Conservation (phyloP, 2,113 vertebrate species). For the Parus major region DNA sequence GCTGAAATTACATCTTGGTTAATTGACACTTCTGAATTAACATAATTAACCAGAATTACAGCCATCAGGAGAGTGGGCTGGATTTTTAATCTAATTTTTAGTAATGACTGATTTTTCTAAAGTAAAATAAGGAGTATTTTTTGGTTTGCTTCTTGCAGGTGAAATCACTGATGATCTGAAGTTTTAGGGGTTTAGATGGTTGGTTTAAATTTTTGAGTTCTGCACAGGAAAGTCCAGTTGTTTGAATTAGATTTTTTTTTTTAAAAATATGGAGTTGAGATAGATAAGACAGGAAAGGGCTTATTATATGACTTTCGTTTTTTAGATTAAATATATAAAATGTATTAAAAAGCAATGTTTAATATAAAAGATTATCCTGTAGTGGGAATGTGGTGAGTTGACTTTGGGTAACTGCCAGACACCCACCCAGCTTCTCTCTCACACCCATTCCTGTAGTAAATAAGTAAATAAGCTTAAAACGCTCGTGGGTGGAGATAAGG, state of each 20-base stretch:
- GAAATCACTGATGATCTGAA: neutral
- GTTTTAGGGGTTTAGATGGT: neutral
- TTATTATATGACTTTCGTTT: neutral
- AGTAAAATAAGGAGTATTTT: neutral
- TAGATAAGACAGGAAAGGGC: neutral
- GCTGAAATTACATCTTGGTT: neutral
- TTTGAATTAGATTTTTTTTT: neutral
- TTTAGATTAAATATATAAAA: neutral
- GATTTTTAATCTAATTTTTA: neutral
- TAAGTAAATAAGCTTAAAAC: neutral
- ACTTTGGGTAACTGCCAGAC: neutral
- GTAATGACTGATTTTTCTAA: neutral
- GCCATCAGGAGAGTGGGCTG: neutral
- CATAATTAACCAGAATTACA: neutral
- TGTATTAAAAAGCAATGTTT: neutral
- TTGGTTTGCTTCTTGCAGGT: neutral
- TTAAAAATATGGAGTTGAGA: neutral
- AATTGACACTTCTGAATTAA: neutral
- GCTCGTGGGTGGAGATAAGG: rapidly evolving
- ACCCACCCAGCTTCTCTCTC: neutral
- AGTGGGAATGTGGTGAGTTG: neutral
- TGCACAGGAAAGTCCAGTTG: neutral
- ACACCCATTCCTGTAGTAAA: neutral
- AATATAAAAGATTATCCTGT: neutral
- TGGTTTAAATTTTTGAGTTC: neutral